Base-by-base conservation (phyloP, 2,113 vertebrate genomes). In the Nothoprocta perdicaria region DNA sequence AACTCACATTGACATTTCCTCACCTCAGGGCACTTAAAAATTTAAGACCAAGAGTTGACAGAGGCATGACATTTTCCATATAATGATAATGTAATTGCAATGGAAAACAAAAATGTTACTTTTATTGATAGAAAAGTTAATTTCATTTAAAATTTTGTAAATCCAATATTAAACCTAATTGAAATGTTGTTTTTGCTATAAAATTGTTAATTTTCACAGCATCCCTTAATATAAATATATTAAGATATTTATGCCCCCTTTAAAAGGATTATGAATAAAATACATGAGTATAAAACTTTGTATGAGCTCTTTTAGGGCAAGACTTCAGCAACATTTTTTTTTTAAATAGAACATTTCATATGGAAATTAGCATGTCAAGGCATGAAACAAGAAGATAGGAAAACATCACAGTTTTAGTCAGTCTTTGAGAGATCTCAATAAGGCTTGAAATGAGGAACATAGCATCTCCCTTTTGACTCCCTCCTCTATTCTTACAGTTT, bases 311-410 rank as follows among this genome's bases (percentile, higher is more conserved):
- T 55, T 18, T 9, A 40, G 55, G 46, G 50, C 1, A 17, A 84
- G 27, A 41, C 58, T 40, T 68, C 35, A 75, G 29, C 5, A 21
- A 29, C 17, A 23, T 31, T 35, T 12, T 48, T 55, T 40, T 12
- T 48, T 55, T 41, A 46, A 0, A 15, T 66, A 79, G 14, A 53
- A 14, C 7, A 14, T 2, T 4, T 1, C 9, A 3, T 16, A 63
- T 78, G 41, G 7, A 67, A 79, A 52, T 40, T 2, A 41, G 1
- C 8, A 17, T 12, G 9, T 27, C 40, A 7, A 9, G 0, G 8
- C 27, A 61, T 46, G n/a, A 45, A 67, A 14, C 15, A 23, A 57
- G 61, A 11, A 0, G 0, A 4, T 5, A 3, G 3, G 71, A 53
- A 15, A 22, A 62, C 38, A 2, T 4, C 10, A 3, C 1, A 29